phyloP scores from a whole-genome alignment of 2,888 invertebrate genomes.

The Brachyptera putata region DNA sequence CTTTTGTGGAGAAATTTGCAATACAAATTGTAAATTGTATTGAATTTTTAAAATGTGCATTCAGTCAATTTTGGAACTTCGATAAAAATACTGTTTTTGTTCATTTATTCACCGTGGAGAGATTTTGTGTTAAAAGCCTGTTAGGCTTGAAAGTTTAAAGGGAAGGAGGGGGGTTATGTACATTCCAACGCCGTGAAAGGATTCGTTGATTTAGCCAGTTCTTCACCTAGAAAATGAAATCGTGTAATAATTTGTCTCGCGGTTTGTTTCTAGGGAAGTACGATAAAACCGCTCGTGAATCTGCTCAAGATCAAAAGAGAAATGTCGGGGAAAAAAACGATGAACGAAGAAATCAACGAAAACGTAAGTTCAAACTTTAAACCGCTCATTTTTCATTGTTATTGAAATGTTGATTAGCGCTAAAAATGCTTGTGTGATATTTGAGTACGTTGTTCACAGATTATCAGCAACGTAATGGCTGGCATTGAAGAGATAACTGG shows the following conservation, averaged over 20 bases:
- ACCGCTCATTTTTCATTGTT: background rate
- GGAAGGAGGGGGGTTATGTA: no score
- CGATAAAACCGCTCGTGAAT: conserved; percentile 56
- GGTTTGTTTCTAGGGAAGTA: conserved; percentile 48
- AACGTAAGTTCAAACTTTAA: conserved; percentile 42
- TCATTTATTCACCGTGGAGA: no score
- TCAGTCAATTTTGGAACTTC: no score
- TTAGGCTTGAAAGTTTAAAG: no score
- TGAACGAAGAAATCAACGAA: conserved; percentile 53
- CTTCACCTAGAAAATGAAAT: no score
- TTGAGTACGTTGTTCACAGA: conserved; percentile 38
- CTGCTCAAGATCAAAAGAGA: conserved; percentile 50
- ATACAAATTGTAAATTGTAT: no score
- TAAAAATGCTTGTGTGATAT: background rate
- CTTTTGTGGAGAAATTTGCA: background rate
- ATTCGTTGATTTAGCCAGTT: no score
- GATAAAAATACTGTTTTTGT: no score
- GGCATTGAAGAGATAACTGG: conserved; percentile 56
- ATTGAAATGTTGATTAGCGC: no score
- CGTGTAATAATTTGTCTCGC: background rate
- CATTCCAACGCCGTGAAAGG: no score
- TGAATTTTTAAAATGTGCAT: no score
- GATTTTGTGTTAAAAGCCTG: no score
- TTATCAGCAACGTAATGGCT: conserved; percentile 56
- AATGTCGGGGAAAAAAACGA: conserved; percentile 43